These are phyloP conservation scores for Oscheius sp. DNA, from an alignment of 2,888 invertebrate species.

Conservation along the genomic window DNA sequence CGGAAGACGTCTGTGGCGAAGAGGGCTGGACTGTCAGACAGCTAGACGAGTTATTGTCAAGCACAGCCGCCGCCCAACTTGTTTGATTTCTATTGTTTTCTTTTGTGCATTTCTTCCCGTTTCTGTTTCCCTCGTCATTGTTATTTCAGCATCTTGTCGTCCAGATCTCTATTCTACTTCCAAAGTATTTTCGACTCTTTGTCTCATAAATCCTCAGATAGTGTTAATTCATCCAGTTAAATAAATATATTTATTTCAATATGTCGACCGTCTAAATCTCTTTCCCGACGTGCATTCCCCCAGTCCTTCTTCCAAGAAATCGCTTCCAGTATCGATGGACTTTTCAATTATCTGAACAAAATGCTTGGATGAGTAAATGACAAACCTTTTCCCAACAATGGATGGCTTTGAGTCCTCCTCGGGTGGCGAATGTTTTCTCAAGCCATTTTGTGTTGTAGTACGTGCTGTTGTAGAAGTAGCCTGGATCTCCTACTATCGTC, in stretches of 20 bases:
- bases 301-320: conserved; percentile 41
- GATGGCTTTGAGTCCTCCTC: conserved; percentile 52
- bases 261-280: background rate
- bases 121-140: background rate
- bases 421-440: conserved; percentile 44
- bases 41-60: background rate
- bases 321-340: conserved; percentile 50
- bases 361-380: too few relatives aligned
- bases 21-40: conserved; percentile 26
- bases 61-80: background rate
- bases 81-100: background rate
- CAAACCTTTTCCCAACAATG: conserved; percentile 54
- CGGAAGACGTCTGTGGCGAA: background rate
- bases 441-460: conserved; percentile 55
- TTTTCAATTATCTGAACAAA: conserved; percentile 41
- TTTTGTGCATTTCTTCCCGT: too few relatives aligned
- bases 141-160: background rate
- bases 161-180: too few relatives aligned
- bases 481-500: conserved; percentile 56
- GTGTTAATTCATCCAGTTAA: background rate
- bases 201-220: too few relatives aligned
- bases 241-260: background rate
- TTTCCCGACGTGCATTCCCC: conserved; percentile 8
- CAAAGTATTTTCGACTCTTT: too few relatives aligned
- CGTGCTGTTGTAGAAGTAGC: conserved; percentile 53